Evolutionary conservation across 2,113 vertebrate genomes (phyloP).

Genomic region (Pipra filicauda): DNA sequence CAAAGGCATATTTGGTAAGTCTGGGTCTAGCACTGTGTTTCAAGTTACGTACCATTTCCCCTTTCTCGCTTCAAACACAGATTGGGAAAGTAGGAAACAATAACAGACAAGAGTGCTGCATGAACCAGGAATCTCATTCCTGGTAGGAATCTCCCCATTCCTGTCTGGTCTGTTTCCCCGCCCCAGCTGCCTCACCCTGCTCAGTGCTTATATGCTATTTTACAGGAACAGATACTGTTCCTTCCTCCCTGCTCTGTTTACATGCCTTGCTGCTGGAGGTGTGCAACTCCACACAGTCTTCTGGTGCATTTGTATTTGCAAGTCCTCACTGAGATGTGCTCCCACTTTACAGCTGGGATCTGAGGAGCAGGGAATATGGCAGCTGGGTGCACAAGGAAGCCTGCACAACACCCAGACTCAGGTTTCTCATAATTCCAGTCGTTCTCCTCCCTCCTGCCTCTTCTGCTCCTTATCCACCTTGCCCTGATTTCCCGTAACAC

Average conservation of each 20-base stretch:
- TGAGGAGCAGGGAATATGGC: not conserved
- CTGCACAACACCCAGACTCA: not conserved
- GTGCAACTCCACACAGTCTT: not conserved
- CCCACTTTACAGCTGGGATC: not conserved
- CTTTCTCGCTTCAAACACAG: not conserved
- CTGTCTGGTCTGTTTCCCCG: conserved; percentile 64
- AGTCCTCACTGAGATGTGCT: not conserved
- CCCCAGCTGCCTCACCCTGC: conserved; percentile 39
- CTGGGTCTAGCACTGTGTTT: not conserved
- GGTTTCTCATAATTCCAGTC: not conserved
- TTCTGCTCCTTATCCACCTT: not conserved
- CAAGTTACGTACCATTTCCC: not conserved
- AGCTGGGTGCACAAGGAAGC: not conserved
- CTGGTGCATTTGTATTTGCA: not conserved
- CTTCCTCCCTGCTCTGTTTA: not conserved
- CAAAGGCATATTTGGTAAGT: not conserved
- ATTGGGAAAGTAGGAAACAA: conserved; percentile 42
- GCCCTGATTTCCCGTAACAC: not conserved
- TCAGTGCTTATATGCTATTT: not conserved
- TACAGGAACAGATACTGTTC: conserved; percentile 1
- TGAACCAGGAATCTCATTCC: conserved; percentile 63
- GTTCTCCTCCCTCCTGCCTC: not conserved
- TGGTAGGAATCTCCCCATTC: conserved; percentile 65
- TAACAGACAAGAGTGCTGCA: conserved; percentile 10
- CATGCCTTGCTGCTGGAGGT: not conserved